These are phyloP conservation scores for Pedionomus torquatus DNA, from an alignment of 2,113 vertebrate species.

Conservation along the genomic window DNA sequence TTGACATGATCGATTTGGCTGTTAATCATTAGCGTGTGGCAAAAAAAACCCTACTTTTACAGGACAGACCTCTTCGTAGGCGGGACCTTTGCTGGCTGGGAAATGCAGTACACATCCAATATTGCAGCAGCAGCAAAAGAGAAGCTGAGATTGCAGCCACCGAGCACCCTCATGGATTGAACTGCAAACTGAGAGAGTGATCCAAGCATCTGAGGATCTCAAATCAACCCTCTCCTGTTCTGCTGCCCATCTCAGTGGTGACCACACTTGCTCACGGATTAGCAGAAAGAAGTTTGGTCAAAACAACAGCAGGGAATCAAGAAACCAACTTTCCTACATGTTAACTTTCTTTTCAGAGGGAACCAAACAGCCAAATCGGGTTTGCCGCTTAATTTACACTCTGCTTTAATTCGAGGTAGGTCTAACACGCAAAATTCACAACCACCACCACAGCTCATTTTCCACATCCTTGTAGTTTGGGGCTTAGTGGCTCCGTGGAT, in stretches of 20 bases:
- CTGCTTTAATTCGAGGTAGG: not conserved
- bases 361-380: not conserved
- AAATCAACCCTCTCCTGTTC: not conserved
- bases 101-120: not conserved
- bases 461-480: not conserved
- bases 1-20: conserved; percentile 51
- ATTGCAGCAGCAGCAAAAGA: not conserved
- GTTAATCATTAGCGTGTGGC: conserved; percentile 73
- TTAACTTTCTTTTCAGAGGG: not conserved
- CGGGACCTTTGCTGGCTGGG: accelerated
- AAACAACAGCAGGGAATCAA: not conserved
- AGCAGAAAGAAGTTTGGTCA: not conserved
- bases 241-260: not conserved
- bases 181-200: not conserved
- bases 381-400: not conserved
- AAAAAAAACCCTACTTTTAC: not conserved
- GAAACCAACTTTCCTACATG: not conserved
- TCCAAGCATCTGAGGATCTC: not conserved
- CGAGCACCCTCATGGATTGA: not conserved
- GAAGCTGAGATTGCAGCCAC: not conserved
- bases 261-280: not conserved
- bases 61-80: not conserved
- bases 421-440: not conserved
- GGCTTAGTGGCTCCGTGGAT: not conserved
- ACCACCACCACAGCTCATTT: not conserved